phyloP scores from a whole-genome alignment of 2,888 invertebrate genomes.

The Bombylius discolor region DNA sequence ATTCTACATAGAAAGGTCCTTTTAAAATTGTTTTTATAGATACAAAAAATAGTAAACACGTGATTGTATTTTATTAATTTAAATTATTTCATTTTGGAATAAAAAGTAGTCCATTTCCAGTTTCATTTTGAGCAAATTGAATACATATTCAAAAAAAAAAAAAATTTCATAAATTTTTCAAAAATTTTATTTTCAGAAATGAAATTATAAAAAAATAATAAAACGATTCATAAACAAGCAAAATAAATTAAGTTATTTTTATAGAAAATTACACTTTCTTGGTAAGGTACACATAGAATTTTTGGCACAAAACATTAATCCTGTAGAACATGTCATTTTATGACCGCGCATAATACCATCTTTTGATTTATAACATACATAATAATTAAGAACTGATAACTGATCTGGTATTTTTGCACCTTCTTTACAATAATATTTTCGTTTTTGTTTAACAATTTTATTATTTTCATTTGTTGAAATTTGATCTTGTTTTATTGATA shows the following conservation, averaged over 20 bases:
- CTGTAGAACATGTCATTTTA: slow-evolving; percentile 37
- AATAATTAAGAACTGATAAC: slow-evolving; percentile 37
- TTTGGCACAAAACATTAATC: slow-evolving; percentile 37
- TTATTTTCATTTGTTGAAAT: background rate
- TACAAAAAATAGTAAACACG: no score
- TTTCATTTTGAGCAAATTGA: no score
- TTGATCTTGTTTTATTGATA: slow-evolving; percentile 9
- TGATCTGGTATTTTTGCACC: slow-evolving; percentile 39
- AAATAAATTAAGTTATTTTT: background rate
- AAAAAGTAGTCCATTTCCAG: no score
- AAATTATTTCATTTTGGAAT: no score
- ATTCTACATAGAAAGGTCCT: no score
- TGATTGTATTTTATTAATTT: no score
- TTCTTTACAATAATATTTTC: slow-evolving; percentile 35
- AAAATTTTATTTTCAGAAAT: no score
- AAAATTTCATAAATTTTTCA: no score
- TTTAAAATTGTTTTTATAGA: no score
- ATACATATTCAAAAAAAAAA: no score
- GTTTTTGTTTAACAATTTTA: slow-evolving; percentile 20
- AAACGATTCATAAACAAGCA: no score
- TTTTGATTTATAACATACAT: slow-evolving; percentile 36
- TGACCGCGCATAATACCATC: slow-evolving; percentile 35
- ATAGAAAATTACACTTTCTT: slow-evolving; percentile 24
- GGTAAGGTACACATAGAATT: slow-evolving; percentile 37
- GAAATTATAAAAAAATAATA: no score